Conservation (phyloP, 2,888 invertebrate species). For the Linyphia triangularis region DNA sequence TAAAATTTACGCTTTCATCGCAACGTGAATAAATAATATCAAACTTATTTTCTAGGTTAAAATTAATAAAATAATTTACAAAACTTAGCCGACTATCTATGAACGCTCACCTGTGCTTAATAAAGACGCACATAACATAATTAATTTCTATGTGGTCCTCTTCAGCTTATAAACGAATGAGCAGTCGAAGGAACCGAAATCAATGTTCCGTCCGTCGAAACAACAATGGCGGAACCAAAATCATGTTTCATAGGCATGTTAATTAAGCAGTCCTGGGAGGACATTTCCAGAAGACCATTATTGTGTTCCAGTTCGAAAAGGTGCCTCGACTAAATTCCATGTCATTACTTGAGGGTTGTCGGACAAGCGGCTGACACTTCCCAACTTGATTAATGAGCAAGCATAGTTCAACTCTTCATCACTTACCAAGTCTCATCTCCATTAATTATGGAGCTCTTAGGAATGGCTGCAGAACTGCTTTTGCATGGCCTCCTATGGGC, state of each 20-base stretch:
- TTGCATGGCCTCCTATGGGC: constrained; percentile 3
- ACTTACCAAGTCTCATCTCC: constrained; percentile 51
- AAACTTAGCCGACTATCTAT: too few species aligned
- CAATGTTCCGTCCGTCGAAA: constrained; percentile 23
- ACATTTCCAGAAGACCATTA: constrained; percentile 43
- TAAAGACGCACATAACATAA: too few species aligned
- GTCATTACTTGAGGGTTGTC: constrained; percentile 63
- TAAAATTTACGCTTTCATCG: too few species aligned
- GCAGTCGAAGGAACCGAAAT: constrained; percentile 5
- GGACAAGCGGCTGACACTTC: constrained; percentile 62
- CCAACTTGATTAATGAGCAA: constrained; percentile 56
- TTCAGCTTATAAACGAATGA: not conserved
- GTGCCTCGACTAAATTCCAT: constrained; percentile 52
- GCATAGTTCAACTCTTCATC: constrained; percentile 53
- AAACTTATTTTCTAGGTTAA: too few species aligned
- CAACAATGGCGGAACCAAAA: constrained; percentile 45
- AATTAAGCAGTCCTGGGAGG: constrained; percentile 31
- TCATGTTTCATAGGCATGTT: constrained; percentile 47
- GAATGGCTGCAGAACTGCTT: not conserved
- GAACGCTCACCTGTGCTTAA: too few species aligned
- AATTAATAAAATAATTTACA: too few species aligned
- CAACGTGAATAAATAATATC: too few species aligned
- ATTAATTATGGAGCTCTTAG: constrained; percentile 59
- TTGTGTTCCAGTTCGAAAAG: constrained; percentile 36
- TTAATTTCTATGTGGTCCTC: too few species aligned